Evolutionary conservation across 2,113 vertebrate genomes (phyloP).

Genomic region (Narcine bancroftii): DNA sequence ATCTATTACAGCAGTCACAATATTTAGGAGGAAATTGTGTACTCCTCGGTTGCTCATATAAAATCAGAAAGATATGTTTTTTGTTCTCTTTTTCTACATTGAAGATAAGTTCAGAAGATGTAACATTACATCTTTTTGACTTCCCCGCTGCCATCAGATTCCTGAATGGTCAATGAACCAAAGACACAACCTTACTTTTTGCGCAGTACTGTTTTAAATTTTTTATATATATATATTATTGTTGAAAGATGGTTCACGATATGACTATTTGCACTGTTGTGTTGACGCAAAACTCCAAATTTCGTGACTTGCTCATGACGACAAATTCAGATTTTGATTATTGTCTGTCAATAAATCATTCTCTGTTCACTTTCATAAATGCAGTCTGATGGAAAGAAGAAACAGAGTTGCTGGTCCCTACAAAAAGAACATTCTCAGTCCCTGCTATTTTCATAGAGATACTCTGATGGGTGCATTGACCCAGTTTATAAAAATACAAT

Average conservation of each 20-base stretch:
- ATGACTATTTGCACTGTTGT: no score
- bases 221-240: no score
- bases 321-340: no score
- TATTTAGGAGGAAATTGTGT: not conserved
- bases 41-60: not conserved
- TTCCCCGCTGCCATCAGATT: no score
- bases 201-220: no score
- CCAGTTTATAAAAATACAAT: not conserved
- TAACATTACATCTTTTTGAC: no score
- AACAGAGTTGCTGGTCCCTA: not conserved
- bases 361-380: not conserved
- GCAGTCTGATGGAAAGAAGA: not conserved
- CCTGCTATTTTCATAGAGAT: not conserved
- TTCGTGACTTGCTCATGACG: no score
- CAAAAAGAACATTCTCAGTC: not conserved
- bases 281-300: no score
- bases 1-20: not conserved
- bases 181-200: no score
- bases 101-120: not conserved
- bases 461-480: not conserved
- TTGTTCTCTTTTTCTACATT: not conserved
- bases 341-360: not conserved
- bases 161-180: no score
- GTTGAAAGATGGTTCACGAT: no score
- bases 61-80: not conserved